Conservation (phyloP, 1,140 invertebrate genomes). For the Paraescarpia echinospica region DNA sequence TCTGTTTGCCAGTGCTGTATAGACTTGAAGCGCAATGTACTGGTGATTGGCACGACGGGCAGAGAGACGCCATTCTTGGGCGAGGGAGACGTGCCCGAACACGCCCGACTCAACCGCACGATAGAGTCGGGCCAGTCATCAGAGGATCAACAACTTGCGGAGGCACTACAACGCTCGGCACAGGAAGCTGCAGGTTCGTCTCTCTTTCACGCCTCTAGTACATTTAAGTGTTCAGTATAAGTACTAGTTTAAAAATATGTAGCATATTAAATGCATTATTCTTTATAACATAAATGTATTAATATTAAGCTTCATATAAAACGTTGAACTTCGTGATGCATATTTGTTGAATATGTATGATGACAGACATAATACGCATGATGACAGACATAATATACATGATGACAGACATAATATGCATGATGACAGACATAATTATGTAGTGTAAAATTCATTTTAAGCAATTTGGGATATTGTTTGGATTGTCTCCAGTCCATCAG, state of each 20-base stretch:
- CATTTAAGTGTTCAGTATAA: background rate
- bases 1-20: slow-evolving; percentile 76
- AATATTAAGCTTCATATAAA: slow-evolving; percentile 2
- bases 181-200: slow-evolving; percentile 32
- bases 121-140: slow-evolving; percentile 51
- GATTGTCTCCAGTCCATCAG: too few relatives aligned
- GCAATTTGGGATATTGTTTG: too few relatives aligned
- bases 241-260: background rate
- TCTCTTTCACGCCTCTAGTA: background rate
- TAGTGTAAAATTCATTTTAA: too few relatives aligned
- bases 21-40: slow-evolving; percentile 84
- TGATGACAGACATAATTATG: too few relatives aligned
- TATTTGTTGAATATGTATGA: too few relatives aligned
- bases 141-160: slow-evolving; percentile 68
- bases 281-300: background rate
- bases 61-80: slow-evolving; percentile 87
- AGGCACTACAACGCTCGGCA: slow-evolving; percentile 61
- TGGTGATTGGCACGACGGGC: slow-evolving; percentile 93
- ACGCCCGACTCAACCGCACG: slow-evolving; percentile 45
- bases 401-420: too few relatives aligned
- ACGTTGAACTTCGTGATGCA: background rate
- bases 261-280: background rate
- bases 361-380: too few relatives aligned
- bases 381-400: too few relatives aligned
- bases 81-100: slow-evolving; percentile 78